Base-by-base conservation (phyloP, 1,140 invertebrate genomes). In the Euschistus heros region DNA sequence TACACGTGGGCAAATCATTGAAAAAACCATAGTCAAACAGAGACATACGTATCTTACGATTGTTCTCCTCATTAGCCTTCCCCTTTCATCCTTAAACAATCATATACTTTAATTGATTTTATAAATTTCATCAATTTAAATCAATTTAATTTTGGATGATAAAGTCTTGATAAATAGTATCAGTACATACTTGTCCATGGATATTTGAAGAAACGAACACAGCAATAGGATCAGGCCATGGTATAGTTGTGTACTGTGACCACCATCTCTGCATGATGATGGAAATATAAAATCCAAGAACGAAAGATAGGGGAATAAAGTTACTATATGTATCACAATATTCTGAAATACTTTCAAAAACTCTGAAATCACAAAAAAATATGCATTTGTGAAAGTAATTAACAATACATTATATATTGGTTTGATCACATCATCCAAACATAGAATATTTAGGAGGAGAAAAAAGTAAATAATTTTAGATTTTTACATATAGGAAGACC, bases 251-350 rank as follows among this genome's bases (percentile, higher is more conserved):
- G 71, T 92, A 95, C 74, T 95, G 92, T 75, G 82, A 86, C 92
- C 92, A 95, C 92, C 92, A 97, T 73, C 94, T 81, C 10, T 84
- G 87, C 78, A 95, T 92, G 18, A 97, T 91, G 57, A 95, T 85
- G 15, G 87, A 86, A 15, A 97, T 92, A 76, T 95, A 97, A 75
- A 78, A 78, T 20, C 76, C 76, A 62, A 87, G 77, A 18, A 87
- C 82, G 73, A 85, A 85, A 20, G 83, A 82, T 30, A 93, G 74
- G 22, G 89, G 89, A 71, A 92, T 92, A 30, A 91, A 80, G 69
- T 85, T 84, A 64, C 84, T 85, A 74, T 89, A 89, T 42, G 81
- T 83, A 70, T 86, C 83, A 73, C 89, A 92, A 72, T 92, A 91
- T 57, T 81, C 79, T 0, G 87, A 84, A n/a, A 92, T 74, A 55